Evolutionary conservation across 2,888 invertebrate species (phyloP).

Genomic region (Thecocarcelia acutangulata): DNA sequence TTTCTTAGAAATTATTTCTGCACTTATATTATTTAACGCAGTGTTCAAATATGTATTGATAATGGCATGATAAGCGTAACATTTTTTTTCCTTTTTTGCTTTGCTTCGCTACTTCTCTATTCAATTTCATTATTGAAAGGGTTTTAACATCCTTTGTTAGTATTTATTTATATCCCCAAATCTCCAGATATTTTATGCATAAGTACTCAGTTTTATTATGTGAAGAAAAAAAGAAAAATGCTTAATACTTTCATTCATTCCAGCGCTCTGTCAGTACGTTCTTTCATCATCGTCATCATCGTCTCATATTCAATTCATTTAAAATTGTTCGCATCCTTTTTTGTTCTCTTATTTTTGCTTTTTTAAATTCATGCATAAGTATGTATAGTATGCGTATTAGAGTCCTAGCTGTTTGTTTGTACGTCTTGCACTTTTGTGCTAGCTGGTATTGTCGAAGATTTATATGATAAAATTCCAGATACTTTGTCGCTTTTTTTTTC

Average conservation of each 20-base stretch:
- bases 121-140: constrained; percentile 60
- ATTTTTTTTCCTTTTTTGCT: not conserved
- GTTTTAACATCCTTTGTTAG: constrained; percentile 46
- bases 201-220: constrained; percentile 52
- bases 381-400: constrained; percentile 11
- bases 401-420: constrained; percentile 3
- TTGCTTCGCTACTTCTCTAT: not conserved
- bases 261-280: not conserved
- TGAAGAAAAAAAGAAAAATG: constrained; percentile 35
- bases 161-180: constrained; percentile 50
- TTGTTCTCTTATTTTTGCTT: not conserved
- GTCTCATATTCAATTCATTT: constrained; percentile 53
- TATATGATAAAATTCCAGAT: constrained; percentile 56
- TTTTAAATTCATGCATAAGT: constrained; percentile 16
- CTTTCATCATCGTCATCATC: constrained; percentile 25
- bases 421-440: constrained; percentile 52
- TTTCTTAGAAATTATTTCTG: not conserved
- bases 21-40: not conserved
- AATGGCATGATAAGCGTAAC: constrained; percentile 42
- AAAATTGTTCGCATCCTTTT: not conserved
- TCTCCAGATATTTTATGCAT: constrained; percentile 56
- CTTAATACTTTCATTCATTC: constrained; percentile 42
- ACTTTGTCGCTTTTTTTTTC: constrained; percentile 15
- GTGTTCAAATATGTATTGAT: constrained; percentile 12
- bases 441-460: constrained; percentile 48